Evolutionary conservation across 2,888 invertebrate species (phyloP).

Genomic region (Leptodirus hochenwartii): DNA sequence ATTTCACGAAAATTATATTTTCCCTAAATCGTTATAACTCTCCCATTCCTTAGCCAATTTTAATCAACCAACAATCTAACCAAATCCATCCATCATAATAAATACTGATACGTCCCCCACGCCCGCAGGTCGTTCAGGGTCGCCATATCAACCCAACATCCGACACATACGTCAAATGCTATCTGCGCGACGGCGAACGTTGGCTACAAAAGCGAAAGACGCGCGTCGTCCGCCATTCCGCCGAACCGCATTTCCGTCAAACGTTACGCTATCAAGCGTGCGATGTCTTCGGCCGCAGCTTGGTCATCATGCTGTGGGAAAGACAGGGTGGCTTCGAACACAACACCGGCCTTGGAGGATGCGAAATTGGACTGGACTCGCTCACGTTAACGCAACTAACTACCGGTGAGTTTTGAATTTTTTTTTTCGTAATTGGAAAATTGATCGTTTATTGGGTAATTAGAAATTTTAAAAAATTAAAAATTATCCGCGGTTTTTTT

Average conservation of each 20-base stretch:
- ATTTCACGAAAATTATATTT: no score
- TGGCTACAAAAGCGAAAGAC: conserved; percentile 87
- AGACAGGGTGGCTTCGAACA: conserved; percentile 76
- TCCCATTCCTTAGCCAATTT: no score
- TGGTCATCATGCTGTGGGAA: conserved; percentile 88
- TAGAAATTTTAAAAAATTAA: no score
- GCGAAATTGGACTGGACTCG: conserved; percentile 68
- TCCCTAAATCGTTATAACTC: no score
- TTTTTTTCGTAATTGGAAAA: no score
- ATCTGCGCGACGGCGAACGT: conserved; percentile 73
- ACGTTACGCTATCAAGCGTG: conserved; percentile 71
- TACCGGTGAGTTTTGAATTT: no score
- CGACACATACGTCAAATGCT: conserved; percentile 90
- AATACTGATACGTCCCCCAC: no score
- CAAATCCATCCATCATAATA: no score
- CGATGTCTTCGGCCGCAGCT: conserved; percentile 59
- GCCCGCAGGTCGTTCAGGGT: no score
- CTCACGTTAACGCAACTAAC: conserved; percentile 63
- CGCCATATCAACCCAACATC: conserved; percentile 48
- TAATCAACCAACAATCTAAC: no score
- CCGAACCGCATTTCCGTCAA: conserved; percentile 74
- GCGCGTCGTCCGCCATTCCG: conserved; percentile 59
- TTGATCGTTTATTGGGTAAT: no score
- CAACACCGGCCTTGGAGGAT: conserved; percentile 64
- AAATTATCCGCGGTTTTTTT: no score